Conservation (phyloP, 2,113 vertebrate genomes). For the Microcebus murinus region DNA sequence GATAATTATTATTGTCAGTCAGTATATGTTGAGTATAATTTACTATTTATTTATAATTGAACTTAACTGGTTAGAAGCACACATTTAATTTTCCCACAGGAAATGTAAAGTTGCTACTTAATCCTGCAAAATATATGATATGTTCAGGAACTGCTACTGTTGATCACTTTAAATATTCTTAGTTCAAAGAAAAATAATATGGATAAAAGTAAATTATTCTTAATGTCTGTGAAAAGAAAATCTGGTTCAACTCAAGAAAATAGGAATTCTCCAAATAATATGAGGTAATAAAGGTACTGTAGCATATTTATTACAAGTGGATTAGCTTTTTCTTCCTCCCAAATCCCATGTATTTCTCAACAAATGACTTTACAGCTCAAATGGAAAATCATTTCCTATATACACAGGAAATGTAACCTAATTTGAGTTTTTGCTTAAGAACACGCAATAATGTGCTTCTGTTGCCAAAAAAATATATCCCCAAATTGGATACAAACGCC, state of each 20-base stretch:
- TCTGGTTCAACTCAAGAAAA: not conserved
- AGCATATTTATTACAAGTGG: not conserved
- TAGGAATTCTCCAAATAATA: not conserved
- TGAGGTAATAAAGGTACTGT: not conserved
- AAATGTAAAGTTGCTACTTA: constrained; percentile 40
- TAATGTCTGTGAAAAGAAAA: not conserved
- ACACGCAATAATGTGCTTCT: constrained; percentile 47
- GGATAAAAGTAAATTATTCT: not conserved
- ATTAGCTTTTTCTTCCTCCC: not conserved
- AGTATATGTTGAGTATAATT: not conserved
- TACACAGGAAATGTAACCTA: constrained; percentile 31
- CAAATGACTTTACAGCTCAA: not conserved
- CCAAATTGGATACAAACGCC: constrained; percentile 23
- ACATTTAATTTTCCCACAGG: not conserved
- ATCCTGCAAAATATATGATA: not conserved
- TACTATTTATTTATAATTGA: not conserved
- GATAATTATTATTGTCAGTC: not conserved
- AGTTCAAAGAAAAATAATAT: not conserved
- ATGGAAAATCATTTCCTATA: not conserved
- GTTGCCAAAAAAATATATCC: constrained; percentile 39
- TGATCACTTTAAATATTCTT: not conserved
- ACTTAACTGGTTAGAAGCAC: not conserved
- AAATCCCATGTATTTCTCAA: not conserved
- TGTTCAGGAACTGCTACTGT: not conserved
- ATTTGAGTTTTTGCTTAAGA: constrained; percentile 60